Conservation (phyloP, 2,888 invertebrate genomes). For the Biston betularia region DNA sequence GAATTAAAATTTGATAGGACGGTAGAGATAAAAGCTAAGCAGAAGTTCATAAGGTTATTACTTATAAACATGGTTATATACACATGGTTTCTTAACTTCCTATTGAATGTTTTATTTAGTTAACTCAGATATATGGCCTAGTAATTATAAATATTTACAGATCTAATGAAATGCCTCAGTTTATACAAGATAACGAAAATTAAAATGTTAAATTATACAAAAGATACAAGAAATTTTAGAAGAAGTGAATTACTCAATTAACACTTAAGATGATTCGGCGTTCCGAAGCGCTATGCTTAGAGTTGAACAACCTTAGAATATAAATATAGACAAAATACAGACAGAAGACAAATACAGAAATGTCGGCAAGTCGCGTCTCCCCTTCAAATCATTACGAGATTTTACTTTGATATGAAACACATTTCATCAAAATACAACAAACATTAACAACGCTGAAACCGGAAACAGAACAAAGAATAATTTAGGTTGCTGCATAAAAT, state of each 20-base stretch:
- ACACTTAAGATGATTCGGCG: conserved; percentile 32
- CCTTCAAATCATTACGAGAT: conserved; percentile 46
- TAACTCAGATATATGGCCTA: background rate
- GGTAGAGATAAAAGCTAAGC: too few relatives aligned
- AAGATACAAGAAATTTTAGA: conserved; percentile 13
- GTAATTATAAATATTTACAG: background rate
- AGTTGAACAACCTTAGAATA: conserved; percentile 80
- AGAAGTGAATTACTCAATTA: conserved; percentile 33
- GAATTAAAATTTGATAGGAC: too few relatives aligned
- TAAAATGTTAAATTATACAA: conserved; percentile 6
- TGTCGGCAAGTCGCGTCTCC: conserved; percentile 57
- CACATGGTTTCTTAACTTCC: too few relatives aligned
- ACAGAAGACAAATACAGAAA: conserved; percentile 61
- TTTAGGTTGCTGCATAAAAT: background rate
- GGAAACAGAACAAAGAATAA: too few relatives aligned
- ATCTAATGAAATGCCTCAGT: background rate
- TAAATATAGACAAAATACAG: conserved; percentile 77
- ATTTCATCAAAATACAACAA: conserved; percentile 19
- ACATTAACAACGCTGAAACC: background rate
- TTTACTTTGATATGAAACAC: conserved; percentile 35
- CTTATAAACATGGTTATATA: too few relatives aligned
- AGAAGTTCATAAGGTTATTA: too few relatives aligned
- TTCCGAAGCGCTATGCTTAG: conserved; percentile 39
- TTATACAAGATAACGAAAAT: background rate
- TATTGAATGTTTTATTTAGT: background rate